Conservation (phyloP, 2,113 vertebrate species). For the Albula goreensis region DNA sequence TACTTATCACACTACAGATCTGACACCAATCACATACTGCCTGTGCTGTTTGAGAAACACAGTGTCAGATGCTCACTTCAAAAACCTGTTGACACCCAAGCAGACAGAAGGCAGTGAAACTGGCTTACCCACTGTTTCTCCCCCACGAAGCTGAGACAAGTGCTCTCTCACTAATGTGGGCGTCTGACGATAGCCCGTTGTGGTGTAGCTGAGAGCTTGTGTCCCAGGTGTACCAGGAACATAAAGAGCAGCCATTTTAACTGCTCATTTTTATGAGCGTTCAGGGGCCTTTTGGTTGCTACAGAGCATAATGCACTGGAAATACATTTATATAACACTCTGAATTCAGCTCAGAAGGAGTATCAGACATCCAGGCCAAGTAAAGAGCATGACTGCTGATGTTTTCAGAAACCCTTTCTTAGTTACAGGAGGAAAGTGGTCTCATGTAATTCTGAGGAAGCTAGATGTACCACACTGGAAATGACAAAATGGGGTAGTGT, state of each 20-base stretch:
- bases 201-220: no score
- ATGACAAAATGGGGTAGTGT: not conserved
- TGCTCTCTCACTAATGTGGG: no score
- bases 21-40: no score
- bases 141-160: no score
- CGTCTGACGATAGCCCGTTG: no score
- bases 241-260: not conserved
- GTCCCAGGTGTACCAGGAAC: no score
- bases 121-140: no score
- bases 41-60: no score
- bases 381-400: not conserved
- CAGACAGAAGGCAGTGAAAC: no score
- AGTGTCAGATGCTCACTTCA: no score
- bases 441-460: not conserved
- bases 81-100: no score
- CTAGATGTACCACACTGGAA: not conserved
- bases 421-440: not conserved
- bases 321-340: not conserved
- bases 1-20: no score
- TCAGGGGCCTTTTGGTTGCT: not conserved
- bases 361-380: not conserved
- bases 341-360: not conserved
- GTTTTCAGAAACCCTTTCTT: not conserved
- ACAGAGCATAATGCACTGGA: not conserved
- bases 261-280: not conserved